Percentiles rank a stretch among this genome's conserved stretches.
Evolutionary conservation across 2,888 invertebrate genomes (phyloP).

Genomic region (Epinotia bilunana): DNA sequence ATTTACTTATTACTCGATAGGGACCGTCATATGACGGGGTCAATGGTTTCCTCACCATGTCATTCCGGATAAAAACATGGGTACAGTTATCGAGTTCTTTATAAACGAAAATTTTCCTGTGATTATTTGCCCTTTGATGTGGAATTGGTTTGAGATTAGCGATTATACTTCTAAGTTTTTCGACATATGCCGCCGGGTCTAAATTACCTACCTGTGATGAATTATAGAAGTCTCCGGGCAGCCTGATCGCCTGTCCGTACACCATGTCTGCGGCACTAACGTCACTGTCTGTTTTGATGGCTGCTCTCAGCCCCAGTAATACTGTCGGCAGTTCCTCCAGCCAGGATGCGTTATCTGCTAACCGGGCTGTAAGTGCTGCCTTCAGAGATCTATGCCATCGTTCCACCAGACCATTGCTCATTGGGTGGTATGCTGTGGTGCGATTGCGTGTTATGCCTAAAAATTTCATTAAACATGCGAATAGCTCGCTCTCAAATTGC

Average conservation of each 20-base stretch:
- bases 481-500: slow-evolving; percentile 41
- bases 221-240: slow-evolving; percentile 4
- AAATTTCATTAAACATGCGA: background rate
- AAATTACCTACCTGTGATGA: too few relatives aligned
- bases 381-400: slow-evolving; percentile 21
- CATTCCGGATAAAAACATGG: too few relatives aligned
- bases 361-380: slow-evolving; percentile 20
- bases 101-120: too few relatives aligned
- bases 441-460: slow-evolving; percentile 5
- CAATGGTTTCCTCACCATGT: too few relatives aligned
- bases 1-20: too few relatives aligned
- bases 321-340: slow-evolving; percentile 25
- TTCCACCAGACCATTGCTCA: slow-evolving; percentile 19
- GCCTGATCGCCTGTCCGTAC: slow-evolving; percentile 16
- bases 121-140: too few relatives aligned
- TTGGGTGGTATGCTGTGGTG: slow-evolving; percentile 35
- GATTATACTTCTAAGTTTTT: background rate
- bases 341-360: slow-evolving; percentile 9
- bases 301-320: slow-evolving; percentile 35
- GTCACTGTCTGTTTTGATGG: slow-evolving; percentile 9
- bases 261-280: slow-evolving; percentile 29
- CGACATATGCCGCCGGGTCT: background rate
- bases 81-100: too few relatives aligned
- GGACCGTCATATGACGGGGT: too few relatives aligned
- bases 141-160: background rate